phyloP scores from a whole-genome alignment of 2,113 vertebrate genomes.

The Agapornis roseicollis region DNA sequence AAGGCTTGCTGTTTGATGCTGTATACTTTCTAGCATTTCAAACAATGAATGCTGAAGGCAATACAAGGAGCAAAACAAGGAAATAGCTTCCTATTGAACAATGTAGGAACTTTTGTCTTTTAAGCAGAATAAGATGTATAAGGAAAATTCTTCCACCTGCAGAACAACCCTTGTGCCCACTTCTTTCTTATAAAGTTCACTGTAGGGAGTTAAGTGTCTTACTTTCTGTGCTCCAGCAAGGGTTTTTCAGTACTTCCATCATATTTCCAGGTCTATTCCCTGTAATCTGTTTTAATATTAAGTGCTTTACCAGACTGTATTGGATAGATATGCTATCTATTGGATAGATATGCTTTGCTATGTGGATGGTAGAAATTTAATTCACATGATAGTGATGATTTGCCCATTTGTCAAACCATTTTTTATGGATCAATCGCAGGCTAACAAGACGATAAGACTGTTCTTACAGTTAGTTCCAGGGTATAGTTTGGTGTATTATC shows the following conservation, averaged over 20 bases:
- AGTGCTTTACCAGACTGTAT: background rate
- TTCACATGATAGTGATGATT: background rate
- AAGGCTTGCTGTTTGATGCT: background rate
- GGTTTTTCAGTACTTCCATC: background rate
- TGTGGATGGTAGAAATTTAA: background rate
- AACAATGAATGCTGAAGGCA: background rate
- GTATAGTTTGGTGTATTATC: background rate
- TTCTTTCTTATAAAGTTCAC: background rate
- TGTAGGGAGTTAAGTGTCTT: background rate
- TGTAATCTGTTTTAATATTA: background rate
- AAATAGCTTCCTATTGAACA: background rate
- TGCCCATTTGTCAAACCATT: background rate
- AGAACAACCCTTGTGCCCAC: background rate
- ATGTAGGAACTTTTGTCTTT: background rate
- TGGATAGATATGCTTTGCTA: background rate
- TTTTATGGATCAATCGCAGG: background rate
- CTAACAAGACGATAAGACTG: background rate
- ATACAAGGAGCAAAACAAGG: background rate
- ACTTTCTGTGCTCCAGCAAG: background rate
- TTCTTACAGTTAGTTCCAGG: background rate
- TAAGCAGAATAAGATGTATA: background rate
- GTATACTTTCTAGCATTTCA: background rate
- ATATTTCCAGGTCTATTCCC: background rate
- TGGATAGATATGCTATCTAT: background rate
- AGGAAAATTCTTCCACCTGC: background rate